These are phyloP conservation scores for Nemapogon koenigi DNA, from an alignment of 2,888 invertebrate genomes.

Conservation along the genomic window DNA sequence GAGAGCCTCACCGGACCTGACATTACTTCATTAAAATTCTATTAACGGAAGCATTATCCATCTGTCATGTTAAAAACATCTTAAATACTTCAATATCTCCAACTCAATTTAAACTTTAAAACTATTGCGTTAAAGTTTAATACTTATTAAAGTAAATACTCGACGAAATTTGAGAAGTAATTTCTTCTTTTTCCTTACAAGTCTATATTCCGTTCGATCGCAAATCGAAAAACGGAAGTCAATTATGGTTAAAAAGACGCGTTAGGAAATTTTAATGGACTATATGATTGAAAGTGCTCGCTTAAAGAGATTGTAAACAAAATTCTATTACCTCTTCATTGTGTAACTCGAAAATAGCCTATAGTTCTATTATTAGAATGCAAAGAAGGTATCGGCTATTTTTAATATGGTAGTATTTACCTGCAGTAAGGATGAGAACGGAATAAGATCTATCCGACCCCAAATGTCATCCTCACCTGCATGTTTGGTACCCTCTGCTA, in stretches of 20 bases:
- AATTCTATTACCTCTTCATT: no score
- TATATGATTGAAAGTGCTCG: no score
- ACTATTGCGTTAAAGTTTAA: fast-evolving
- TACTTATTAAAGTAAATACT: conserved; percentile 20
- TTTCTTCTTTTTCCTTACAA: conserved; percentile 17
- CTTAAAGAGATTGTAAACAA: no score
- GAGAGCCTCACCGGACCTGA: conserved; percentile 33
- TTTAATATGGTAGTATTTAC: no score
- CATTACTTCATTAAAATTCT: conserved; percentile 65
- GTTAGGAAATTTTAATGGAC: no score
- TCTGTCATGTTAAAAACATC: conserved; percentile 18
- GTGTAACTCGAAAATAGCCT: no score
- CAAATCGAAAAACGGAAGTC: conserved; percentile 43
- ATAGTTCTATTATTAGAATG: no score
- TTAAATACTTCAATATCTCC: conserved; percentile 1
- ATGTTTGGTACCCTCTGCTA: no score
- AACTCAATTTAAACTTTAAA: conserved; percentile 19
- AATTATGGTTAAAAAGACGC: conserved; percentile 25
- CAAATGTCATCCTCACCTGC: no score
- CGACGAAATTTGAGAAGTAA: conserved; percentile 30
- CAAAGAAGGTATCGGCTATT: no score
- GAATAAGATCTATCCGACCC: no score
- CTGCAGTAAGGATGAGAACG: no score
- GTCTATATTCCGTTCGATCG: conserved; percentile 28
- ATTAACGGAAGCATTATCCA: conserved; percentile 61